Conservation (phyloP, 2,113 vertebrate species). For the Grantiella picta region DNA sequence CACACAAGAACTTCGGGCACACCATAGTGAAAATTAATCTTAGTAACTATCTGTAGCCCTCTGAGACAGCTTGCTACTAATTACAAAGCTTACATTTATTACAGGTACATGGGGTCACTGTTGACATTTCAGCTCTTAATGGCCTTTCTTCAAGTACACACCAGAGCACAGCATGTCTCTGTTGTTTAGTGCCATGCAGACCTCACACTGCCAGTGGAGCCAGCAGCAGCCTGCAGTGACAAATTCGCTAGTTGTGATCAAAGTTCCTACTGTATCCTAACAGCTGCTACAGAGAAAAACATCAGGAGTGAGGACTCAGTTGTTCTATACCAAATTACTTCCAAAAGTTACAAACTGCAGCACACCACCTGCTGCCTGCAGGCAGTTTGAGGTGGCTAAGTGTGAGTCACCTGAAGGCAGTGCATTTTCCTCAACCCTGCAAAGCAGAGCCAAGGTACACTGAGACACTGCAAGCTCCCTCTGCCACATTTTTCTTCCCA, state of each 20-base stretch:
- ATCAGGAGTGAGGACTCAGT: neutral
- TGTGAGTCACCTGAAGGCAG: neutral
- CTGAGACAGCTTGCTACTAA: slow-evolving; percentile 34
- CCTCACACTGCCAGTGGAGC: neutral
- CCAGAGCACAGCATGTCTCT: neutral
- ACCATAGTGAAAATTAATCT: slow-evolving; percentile 27
- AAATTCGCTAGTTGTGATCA: neutral
- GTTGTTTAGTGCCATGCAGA: neutral
- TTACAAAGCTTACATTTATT: slow-evolving; percentile 55
- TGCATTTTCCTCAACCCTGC: neutral
- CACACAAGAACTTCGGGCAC: neutral
- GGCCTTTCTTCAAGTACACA: neutral
- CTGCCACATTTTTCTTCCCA: neutral
- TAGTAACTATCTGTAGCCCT: neutral
- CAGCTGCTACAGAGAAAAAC: neutral
- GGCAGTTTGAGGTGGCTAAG: neutral
- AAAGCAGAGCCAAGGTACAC: neutral
- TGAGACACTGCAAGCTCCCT: neutral
- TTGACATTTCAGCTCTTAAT: slow-evolving; percentile 33
- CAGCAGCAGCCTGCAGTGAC: neutral
- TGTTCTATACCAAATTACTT: neutral
- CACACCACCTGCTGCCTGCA: neutral
- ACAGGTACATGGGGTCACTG: slow-evolving; percentile 34
- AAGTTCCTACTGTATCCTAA: neutral
- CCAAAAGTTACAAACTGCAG: neutral